Percentiles rank a stretch among this genome's conserved stretches.
These are phyloP conservation scores for Plemyria rubiginata DNA, from an alignment of 2,888 invertebrate genomes.

Conservation along the genomic window DNA sequence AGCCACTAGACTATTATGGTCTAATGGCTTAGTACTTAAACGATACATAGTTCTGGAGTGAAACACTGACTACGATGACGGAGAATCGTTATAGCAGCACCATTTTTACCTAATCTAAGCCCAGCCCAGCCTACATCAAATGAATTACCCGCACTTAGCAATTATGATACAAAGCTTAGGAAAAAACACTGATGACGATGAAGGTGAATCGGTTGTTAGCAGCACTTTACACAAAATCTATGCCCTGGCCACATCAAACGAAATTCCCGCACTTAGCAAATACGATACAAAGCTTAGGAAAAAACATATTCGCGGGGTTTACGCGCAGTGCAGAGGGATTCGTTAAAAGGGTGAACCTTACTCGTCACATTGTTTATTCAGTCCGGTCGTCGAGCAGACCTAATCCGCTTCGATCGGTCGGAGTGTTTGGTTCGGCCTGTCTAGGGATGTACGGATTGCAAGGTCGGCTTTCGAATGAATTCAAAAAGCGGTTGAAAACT, in stretches of 20 bases:
- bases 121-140: conserved; percentile 25
- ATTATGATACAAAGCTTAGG: conserved; percentile 44
- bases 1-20: no score
- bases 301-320: conserved; percentile 64
- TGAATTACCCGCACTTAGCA: conserved; percentile 38
- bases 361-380: conserved; percentile 83
- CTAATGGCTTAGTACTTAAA: no score
- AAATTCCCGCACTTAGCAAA: conserved; percentile 40
- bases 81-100: background rate
- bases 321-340: conserved; percentile 67
- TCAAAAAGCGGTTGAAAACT: background rate
- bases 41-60: no score
- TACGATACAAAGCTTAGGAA: conserved; percentile 48
- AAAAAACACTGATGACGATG: conserved; percentile 41
- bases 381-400: conserved; percentile 68
- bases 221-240: conserved; percentile 6
- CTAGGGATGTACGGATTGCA: conserved; percentile 27
- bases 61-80: no score
- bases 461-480: conserved; percentile 9
- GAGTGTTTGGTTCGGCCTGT: conserved; percentile 57
- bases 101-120: conserved; percentile 9
- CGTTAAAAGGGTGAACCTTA: conserved; percentile 79
- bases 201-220: background rate
- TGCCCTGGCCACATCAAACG: conserved; percentile 25
- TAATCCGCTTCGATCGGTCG: conserved; percentile 76